A percentile compares a stretch with the other conserved stretches of the same genome.
These are phyloP conservation scores for Palloptera scutellata DNA, from an alignment of 2,888 invertebrate genomes.

Conservation along the genomic window DNA sequence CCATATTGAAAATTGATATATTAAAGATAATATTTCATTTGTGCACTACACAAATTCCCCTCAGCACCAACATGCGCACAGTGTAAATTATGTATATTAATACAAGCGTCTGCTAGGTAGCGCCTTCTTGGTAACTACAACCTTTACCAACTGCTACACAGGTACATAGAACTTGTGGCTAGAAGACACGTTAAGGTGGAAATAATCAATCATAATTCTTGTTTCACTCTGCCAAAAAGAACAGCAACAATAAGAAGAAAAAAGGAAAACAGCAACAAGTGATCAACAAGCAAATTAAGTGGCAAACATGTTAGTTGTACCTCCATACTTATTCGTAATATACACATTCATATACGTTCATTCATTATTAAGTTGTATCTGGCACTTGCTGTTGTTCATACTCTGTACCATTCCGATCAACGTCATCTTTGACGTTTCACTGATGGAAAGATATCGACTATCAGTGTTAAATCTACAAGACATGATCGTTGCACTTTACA, in stretches of 20 bases:
- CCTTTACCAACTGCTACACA: neutral
- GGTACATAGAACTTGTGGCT: neutral
- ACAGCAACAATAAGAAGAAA: neutral
- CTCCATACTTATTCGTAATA: conserved; percentile 17
- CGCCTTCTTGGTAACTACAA: conserved; percentile 39
- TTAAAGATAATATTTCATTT: conserved; percentile 7
- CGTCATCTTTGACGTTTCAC: neutral
- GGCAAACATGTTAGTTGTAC: conserved; percentile 17
- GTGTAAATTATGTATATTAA: conserved; percentile 54
- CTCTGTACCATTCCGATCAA: neutral
- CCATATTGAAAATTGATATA: conserved; percentile 3
- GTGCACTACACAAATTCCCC: neutral
- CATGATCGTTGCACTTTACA: conserved; percentile 36
- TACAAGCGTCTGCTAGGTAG: conserved; percentile 43
- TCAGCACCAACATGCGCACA: conserved; percentile 22
- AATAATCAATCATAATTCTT: neutral
- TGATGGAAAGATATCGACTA: neutral
- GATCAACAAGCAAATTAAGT: conserved; percentile 12
- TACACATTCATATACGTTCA: neutral
- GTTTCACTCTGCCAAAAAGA: neutral
- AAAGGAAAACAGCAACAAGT: conserved; percentile 2
- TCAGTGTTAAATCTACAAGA: conserved; percentile 54
- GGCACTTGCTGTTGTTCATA: neutral
- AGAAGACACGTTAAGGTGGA: neutral
- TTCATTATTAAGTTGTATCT: neutral